A percentile compares a stretch with the other conserved stretches of the same genome.
Evolutionary conservation across 2,113 vertebrate genomes (phyloP).

Genomic region (Aptenodytes forsteri): DNA sequence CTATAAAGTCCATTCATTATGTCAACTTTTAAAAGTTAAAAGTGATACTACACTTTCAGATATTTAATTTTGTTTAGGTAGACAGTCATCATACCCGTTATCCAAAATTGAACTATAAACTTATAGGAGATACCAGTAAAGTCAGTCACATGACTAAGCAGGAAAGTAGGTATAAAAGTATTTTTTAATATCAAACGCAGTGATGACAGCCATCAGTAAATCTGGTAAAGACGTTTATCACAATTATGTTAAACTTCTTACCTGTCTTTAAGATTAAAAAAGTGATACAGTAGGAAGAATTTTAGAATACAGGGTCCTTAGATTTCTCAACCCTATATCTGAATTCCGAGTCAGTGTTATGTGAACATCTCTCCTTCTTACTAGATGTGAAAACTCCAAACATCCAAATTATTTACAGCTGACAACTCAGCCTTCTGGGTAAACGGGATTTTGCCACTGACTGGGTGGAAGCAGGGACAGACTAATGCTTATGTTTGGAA

Average conservation of each 20-base stretch:
- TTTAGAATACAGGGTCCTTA: background rate
- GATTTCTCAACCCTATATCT: background rate
- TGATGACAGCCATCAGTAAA: background rate
- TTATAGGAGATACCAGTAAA: background rate
- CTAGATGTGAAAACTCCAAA: background rate
- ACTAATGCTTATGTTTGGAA: background rate
- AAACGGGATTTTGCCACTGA: background rate
- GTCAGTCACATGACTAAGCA: background rate
- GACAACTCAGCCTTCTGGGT: background rate
- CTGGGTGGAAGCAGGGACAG: background rate
- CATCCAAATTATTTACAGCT: background rate
- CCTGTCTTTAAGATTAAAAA: background rate
- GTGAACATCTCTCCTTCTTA: background rate
- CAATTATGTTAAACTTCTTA: background rate
- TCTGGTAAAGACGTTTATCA: background rate
- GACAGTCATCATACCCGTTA: background rate
- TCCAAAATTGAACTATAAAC: background rate
- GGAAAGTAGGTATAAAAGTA: background rate
- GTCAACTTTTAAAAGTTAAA: background rate
- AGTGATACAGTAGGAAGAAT: background rate
- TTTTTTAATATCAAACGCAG: background rate
- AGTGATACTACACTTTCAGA: background rate
- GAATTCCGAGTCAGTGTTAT: accelerated
- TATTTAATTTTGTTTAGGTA: background rate
- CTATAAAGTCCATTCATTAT: background rate